A percentile compares a stretch with the other conserved stretches of the same genome.
phyloP scores from a whole-genome alignment of 2,113 vertebrate species.

The Psittacula cyanocephala region DNA sequence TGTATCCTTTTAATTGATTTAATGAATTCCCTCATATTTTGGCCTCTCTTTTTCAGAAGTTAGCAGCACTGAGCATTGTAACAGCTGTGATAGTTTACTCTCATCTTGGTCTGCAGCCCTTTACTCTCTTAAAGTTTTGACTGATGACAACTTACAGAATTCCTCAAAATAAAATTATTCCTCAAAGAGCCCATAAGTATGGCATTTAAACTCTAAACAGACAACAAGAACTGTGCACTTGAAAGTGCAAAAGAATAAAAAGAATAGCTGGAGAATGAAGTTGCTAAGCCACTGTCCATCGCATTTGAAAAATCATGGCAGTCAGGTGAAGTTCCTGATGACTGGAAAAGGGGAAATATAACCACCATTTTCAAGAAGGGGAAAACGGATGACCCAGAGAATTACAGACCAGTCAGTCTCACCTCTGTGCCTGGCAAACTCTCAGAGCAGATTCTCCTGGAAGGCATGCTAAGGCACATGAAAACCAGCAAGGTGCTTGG shows the following conservation, averaged over 20 bases:
- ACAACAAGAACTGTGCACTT: neutral
- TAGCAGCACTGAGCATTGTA: neutral
- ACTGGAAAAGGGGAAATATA: too few relatives aligned
- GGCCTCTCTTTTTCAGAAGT: neutral
- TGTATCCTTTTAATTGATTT: neutral
- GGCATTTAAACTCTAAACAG: neutral
- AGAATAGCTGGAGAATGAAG: too few relatives aligned
- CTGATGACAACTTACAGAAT: neutral
- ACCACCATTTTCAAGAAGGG: too few relatives aligned
- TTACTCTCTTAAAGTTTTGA: neutral
- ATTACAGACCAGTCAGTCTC: too few relatives aligned
- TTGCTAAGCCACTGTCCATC: too few relatives aligned
- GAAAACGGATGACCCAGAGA: too few relatives aligned
- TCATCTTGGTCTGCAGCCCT: neutral
- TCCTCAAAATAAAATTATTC: neutral
- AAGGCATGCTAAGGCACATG: too few relatives aligned
- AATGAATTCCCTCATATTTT: neutral
- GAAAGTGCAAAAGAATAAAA: neutral
- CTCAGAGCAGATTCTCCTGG: too few relatives aligned
- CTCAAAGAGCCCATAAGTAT: neutral
- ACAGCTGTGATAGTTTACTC: neutral
- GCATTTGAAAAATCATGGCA: too few relatives aligned
- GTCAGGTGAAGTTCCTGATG: too few relatives aligned
- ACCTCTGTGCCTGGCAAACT: too few relatives aligned
- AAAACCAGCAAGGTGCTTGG: too few relatives aligned